Evolutionary conservation across 2,888 invertebrate genomes (phyloP), one percentile per base, ranked within the genome.

Genomic region (Rhogogaster chlorosoma): DNA sequence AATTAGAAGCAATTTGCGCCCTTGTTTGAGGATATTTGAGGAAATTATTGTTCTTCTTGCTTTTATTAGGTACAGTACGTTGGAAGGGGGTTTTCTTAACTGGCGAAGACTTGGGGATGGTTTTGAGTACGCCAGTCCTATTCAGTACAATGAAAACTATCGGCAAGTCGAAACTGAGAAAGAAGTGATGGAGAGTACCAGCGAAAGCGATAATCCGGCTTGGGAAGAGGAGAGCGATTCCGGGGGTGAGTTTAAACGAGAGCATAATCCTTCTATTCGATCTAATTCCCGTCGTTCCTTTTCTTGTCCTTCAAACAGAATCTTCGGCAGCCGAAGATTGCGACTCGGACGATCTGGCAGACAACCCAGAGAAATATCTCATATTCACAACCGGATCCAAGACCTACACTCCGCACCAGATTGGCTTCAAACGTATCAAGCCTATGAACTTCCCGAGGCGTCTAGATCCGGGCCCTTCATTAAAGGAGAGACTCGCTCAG

Each of bases 401-500:
- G 92, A 97, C 98, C 0, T 98, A 97, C 90, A 97, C 97, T 0
- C 98, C 98, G 0, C 98, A 98, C 94, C 97, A 97, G 94, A 96
- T 98, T 88, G 97, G 97, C 57, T 96, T 97, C 88, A 97, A 97
- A 90, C 94, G 96, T 89, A 96, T 98, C 86, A 95, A 95, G 87
- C 95, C 96, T 49, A 95, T 97, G 1, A 95, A 94, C 85, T 97
- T 97, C 90, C 96, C 96, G 0, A 95, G 95, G 89, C 94, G 95
- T 87, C 92, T 97, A 73, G 96, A 96, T 89, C 96, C 96, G 0
- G 97, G 97, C 0, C 96, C 96, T 2, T 95, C 96, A 2, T 92
- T 97, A 0, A 95, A 95, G 87, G 96, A 97, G 90, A 94, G 97
- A 87, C 93, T 96, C 86, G 95, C 95, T 22, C 94, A 96, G 80